A percentile compares a stretch with the other conserved stretches of the same genome.
phyloP scores from a whole-genome alignment of 2,888 invertebrate genomes.

The Amorpha juglandis region DNA sequence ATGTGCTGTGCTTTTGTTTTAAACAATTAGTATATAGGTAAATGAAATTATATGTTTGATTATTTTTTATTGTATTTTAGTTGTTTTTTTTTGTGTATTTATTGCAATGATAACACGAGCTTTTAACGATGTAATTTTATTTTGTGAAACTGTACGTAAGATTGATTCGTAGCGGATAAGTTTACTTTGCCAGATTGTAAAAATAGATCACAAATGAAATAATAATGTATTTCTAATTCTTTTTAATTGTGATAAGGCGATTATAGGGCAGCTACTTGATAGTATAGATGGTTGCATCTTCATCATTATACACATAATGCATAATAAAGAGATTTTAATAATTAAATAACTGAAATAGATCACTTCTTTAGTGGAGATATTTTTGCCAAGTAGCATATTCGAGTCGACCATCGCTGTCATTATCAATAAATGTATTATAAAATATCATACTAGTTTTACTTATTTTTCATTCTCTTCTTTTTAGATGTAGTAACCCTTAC shows the following conservation, averaged over 20 bases:
- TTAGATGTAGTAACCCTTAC: neutral
- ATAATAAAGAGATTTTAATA: constrained; percentile 78
- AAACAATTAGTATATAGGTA: constrained; percentile 78
- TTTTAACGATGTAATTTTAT: constrained; percentile 68
- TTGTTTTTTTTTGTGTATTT: constrained; percentile 73
- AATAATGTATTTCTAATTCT: constrained; percentile 67
- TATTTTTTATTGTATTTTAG: constrained; percentile 65
- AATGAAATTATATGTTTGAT: constrained; percentile 78
- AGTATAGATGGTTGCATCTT: constrained; percentile 71
- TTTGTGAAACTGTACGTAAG: constrained; percentile 60
- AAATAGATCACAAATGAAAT: constrained; percentile 71
- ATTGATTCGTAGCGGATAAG: constrained; percentile 62
- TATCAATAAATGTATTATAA: constrained; percentile 84
- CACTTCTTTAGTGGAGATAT: constrained; percentile 80
- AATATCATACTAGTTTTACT: constrained; percentile 60
- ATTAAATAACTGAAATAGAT: constrained; percentile 77
- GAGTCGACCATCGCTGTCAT: constrained; percentile 84
- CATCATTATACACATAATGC: constrained; percentile 72
- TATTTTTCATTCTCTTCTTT: constrained; percentile 37
- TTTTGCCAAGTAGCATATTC: constrained; percentile 83
- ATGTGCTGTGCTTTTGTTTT: constrained; percentile 85
- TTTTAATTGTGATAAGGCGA: constrained; percentile 68
- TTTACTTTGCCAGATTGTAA: constrained; percentile 71
- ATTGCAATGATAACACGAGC: constrained; percentile 75
- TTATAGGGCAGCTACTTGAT: constrained; percentile 75